Conservation (phyloP, 2,113 vertebrate species). For the Python bivittatus region DNA sequence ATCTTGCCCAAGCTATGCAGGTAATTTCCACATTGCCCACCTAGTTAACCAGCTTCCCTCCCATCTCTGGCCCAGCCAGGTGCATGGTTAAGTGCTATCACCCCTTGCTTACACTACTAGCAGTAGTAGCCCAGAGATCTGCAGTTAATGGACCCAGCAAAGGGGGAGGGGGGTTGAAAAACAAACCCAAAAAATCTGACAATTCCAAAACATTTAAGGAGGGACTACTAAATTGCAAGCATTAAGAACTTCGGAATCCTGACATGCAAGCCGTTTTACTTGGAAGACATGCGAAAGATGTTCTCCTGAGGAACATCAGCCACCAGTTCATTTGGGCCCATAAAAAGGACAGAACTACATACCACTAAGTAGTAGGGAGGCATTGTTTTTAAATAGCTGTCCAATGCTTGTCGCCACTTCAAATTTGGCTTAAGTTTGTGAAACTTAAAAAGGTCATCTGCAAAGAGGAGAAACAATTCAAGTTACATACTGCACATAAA, state of each 20-base stretch:
- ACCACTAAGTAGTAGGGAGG: constrained; percentile 85
- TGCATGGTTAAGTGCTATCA: background rate
- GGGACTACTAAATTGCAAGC: background rate
- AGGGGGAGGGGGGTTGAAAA: background rate
- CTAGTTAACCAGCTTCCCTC: constrained; percentile 37
- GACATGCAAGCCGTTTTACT: background rate
- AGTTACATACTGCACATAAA: background rate
- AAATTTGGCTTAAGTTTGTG: constrained; percentile 85
- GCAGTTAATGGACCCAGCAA: constrained; percentile 6
- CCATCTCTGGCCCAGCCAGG: constrained; percentile 11
- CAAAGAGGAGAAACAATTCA: constrained; percentile 66
- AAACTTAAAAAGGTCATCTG: constrained; percentile 87
- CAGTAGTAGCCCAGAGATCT: constrained; percentile 4
- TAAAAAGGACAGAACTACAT: constrained; percentile 60
- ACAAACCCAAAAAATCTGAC: background rate
- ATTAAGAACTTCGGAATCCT: background rate
- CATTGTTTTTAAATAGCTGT: constrained; percentile 86
- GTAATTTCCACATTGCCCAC: constrained; percentile 24
- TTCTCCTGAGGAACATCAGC: constrained; percentile 13
- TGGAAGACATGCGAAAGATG: background rate
- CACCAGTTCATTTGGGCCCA: constrained; percentile 35
- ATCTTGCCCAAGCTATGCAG: constrained; percentile 65
- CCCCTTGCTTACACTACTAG: constrained; percentile 22
- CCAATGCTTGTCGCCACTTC: constrained; percentile 85
- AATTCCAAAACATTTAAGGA: constrained; percentile 11